Conservation (phyloP, 2,797 vertebrate species). For the Carduelis carduelis region DNA sequence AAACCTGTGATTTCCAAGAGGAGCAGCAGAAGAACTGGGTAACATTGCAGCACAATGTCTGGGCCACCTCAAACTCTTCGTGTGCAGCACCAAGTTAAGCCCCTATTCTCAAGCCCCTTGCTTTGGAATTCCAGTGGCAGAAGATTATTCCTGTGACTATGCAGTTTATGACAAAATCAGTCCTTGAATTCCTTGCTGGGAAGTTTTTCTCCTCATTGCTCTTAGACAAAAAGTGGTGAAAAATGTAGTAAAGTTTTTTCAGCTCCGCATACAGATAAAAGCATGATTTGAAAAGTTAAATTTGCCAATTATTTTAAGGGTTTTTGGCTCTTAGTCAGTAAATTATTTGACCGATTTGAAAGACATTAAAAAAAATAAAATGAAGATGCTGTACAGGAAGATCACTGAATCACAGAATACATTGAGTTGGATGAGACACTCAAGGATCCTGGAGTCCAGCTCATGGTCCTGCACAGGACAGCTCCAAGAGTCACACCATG, state of each 20-base stretch:
- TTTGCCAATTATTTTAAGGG: neutral
- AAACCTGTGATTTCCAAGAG: neutral
- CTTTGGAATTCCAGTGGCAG: neutral
- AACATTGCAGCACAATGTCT: rapidly evolving
- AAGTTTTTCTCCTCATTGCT: neutral
- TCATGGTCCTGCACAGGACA: neutral
- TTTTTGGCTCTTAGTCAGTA: neutral
- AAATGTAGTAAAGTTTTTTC: neutral
- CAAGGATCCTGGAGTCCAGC: neutral
- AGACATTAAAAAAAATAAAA: neutral
- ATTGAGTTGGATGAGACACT: rapidly evolving
- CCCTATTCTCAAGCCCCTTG: neutral
- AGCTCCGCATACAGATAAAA: neutral
- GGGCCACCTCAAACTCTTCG: neutral
- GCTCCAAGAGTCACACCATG: neutral
- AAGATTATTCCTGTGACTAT: neutral
- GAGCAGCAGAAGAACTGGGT: neutral
- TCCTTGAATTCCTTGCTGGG: neutral
- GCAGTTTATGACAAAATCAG: neutral
- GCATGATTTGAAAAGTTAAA: neutral
- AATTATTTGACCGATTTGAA: neutral
- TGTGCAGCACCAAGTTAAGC: neutral
- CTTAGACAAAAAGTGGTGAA: neutral
- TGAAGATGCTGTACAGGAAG: neutral
- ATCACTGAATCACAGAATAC: neutral